Evolutionary conservation across 2,797 vertebrate species (phyloP).

Genomic region (Paedocypris micromegethes): DNA sequence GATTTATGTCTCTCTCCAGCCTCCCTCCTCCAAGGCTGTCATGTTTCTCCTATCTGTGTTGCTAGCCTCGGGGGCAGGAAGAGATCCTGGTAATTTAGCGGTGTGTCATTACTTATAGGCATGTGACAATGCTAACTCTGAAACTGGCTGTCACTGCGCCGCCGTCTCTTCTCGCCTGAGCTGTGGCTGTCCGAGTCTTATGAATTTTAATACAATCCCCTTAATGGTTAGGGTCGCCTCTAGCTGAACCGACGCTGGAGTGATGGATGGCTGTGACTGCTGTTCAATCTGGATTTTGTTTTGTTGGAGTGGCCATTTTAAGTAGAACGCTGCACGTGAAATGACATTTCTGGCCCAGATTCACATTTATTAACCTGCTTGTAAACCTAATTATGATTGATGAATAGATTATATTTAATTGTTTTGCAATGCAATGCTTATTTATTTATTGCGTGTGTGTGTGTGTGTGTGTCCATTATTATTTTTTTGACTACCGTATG

Average conservation of each 20-base stretch:
- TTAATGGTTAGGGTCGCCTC: constrained; percentile 47
- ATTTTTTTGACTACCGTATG: no score
- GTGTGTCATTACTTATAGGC: constrained; percentile 54
- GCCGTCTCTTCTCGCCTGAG: constrained; percentile 30
- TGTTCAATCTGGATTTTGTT: constrained; percentile 37
- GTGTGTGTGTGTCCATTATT: no score
- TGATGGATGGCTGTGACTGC: constrained; percentile 44
- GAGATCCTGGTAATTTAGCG: constrained; percentile 53
- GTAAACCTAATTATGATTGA: background rate
- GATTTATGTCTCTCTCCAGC: constrained; percentile 60
- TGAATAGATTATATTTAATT: no score
- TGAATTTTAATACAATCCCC: constrained; percentile 53
- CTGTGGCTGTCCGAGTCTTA: constrained; percentile 40
- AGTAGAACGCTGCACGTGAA: constrained; percentile 20
- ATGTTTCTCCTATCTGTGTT: constrained; percentile 60
- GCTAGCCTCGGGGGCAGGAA: constrained; percentile 43
- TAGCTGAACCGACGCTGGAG: constrained; percentile 39
- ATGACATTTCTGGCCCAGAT: background rate
- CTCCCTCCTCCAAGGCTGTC: constrained; percentile 59
- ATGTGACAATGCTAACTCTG: constrained; percentile 50
- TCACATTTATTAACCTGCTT: background rate
- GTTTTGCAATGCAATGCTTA: no score
- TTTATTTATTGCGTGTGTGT: no score
- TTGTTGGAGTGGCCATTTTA: constrained; percentile 30
- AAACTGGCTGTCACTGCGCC: constrained; percentile 39